Percentiles rank a stretch among this genome's conserved stretches.
phyloP scores from a whole-genome alignment of 2,113 vertebrate genomes.

The Brachypodius melanocephalos region DNA sequence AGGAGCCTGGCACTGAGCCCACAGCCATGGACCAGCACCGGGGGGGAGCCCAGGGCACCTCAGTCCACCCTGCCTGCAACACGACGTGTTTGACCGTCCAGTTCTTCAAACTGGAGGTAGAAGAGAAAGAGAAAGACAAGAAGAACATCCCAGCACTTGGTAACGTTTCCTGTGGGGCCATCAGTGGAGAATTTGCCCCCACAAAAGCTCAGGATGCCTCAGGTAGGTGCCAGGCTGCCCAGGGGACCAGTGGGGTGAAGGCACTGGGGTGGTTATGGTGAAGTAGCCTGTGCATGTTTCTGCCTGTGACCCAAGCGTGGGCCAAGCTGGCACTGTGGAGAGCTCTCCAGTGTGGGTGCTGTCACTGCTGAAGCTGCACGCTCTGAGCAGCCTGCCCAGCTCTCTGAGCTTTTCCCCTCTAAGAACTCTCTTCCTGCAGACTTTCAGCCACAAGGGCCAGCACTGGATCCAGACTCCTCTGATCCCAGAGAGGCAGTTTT shows the following conservation, averaged over 20 bases:
- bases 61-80: not conserved
- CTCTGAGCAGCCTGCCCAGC: not conserved
- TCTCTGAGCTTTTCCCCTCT: not conserved
- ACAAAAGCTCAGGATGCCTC: not conserved
- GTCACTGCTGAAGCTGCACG: not conserved
- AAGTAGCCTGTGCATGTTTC: not conserved
- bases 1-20: constrained; percentile 53
- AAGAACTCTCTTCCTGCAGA: not conserved
- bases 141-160: not conserved
- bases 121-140: constrained; percentile 48
- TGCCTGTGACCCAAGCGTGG: not conserved
- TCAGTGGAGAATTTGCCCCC: not conserved
- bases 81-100: not conserved
- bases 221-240: not conserved
- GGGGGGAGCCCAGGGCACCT: not conserved
- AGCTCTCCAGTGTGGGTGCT: not conserved
- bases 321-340: not conserved
- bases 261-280: not conserved
- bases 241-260: not conserved
- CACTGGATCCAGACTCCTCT: not conserved
- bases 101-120: not conserved
- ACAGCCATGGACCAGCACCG: not conserved
- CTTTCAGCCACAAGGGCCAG: not conserved
- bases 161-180: not conserved
- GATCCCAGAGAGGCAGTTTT: not conserved